Evolutionary conservation across 2,888 invertebrate species (phyloP).

Genomic region (Dermolepida albohirtum): DNA sequence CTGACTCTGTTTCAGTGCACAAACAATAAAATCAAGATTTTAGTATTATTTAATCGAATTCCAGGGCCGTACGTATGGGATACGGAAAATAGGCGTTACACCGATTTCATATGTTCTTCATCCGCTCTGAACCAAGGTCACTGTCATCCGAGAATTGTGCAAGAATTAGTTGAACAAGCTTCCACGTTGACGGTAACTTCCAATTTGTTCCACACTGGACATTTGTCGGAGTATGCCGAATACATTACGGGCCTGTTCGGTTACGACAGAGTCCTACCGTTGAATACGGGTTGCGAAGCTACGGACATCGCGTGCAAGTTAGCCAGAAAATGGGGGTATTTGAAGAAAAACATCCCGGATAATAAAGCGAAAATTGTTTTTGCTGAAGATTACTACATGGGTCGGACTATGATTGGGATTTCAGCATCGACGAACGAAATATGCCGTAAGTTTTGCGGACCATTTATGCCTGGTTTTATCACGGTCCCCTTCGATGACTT

Average conservation of each 20-base stretch:
- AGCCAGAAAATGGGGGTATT: constrained; percentile 94
- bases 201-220: constrained; percentile 90
- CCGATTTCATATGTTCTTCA: constrained; percentile 93
- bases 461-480: constrained; percentile 92
- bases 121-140: constrained; percentile 97
- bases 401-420: constrained; percentile 88
- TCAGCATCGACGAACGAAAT: constrained; percentile 90
- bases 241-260: constrained; percentile 86
- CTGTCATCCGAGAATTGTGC: constrained; percentile 88
- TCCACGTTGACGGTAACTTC: constrained; percentile 86
- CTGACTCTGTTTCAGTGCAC: too few relatives aligned
- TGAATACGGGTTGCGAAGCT: constrained; percentile 97
- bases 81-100: constrained; percentile 91
- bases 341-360: constrained; percentile 84
- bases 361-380: constrained; percentile 91
- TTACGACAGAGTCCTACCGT: constrained; percentile 90
- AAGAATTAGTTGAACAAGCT: constrained; percentile 82
- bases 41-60: neutral
- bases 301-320: constrained; percentile 95
- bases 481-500: constrained; percentile 88
- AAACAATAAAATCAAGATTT: too few relatives aligned
- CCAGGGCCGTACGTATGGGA: constrained; percentile 93
- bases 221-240: constrained; percentile 88
- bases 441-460: constrained; percentile 88
- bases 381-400: constrained; percentile 94